Evolutionary conservation across 2,797 vertebrate genomes (phyloP).

Genomic region (Sitta carolinensis): DNA sequence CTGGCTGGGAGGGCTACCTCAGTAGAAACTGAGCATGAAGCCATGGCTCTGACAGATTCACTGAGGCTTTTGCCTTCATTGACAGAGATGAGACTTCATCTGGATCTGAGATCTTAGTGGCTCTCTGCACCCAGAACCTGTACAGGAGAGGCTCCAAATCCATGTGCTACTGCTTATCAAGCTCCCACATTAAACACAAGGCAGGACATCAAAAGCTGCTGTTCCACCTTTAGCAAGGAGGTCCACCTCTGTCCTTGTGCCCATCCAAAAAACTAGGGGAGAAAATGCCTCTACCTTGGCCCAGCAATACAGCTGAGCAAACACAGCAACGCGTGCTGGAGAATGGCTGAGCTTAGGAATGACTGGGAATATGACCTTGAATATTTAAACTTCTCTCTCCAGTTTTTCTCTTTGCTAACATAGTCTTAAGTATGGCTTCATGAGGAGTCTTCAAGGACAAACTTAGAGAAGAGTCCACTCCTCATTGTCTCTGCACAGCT

Average conservation of each 20-base stretch:
- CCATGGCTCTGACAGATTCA: not conserved
- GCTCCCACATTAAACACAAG: not conserved
- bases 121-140: not conserved
- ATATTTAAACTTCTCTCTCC: not conserved
- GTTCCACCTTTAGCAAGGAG: not conserved
- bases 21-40: not conserved
- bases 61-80: not conserved
- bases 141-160: not conserved
- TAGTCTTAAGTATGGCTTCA: not conserved
- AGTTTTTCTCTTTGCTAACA: not conserved
- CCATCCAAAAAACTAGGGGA: not conserved
- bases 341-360: not conserved
- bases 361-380: not conserved
- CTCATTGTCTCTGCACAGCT: not conserved
- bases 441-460: not conserved
- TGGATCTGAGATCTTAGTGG: not conserved
- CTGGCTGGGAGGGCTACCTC: not conserved
- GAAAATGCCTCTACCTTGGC: not conserved
- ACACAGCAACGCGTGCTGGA: not conserved
- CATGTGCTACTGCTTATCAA: not conserved
- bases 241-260: not conserved
- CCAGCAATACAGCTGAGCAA: not conserved
- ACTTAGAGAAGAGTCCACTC: not conserved
- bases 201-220: not conserved
- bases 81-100: not conserved